Percentiles rank a stretch among this genome's conserved stretches.
Evolutionary conservation across 2,113 vertebrate genomes (phyloP).

Genomic region (Ginglymostoma cirratum): DNA sequence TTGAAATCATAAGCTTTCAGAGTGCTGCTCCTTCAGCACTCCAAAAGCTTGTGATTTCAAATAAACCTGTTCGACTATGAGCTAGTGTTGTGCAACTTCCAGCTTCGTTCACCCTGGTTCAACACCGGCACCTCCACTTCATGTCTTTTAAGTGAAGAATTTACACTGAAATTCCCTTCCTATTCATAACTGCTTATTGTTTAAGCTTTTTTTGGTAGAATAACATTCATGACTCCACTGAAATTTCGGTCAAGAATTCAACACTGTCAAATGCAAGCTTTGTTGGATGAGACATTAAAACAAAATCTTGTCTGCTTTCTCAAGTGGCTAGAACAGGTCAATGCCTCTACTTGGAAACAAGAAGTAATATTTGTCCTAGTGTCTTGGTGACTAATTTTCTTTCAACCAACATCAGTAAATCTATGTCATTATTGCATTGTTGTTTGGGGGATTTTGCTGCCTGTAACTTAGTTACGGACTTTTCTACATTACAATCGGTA

Average conservation of each 20-base stretch:
- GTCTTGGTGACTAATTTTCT: background rate
- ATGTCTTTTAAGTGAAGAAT: background rate
- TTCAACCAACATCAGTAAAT: background rate
- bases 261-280: background rate
- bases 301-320: background rate
- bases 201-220: background rate
- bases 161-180: background rate
- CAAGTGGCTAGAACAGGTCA: background rate
- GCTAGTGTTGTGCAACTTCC: too few species aligned
- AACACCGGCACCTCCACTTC: too few species aligned
- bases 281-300: background rate
- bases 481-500: background rate
- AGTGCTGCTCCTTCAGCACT: too few species aligned
- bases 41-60: too few species aligned
- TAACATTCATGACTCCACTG: background rate
- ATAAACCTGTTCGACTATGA: too few species aligned
- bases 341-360: background rate
- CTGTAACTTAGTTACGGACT: background rate
- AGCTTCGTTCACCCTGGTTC: too few species aligned
- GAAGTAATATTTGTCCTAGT: background rate
- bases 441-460: background rate
- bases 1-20: too few species aligned
- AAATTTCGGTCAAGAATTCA: background rate
- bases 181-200: background rate
- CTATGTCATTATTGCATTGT: background rate